phyloP scores from a whole-genome alignment of 2,888 invertebrate genomes.

The Electrophaes corylata region DNA sequence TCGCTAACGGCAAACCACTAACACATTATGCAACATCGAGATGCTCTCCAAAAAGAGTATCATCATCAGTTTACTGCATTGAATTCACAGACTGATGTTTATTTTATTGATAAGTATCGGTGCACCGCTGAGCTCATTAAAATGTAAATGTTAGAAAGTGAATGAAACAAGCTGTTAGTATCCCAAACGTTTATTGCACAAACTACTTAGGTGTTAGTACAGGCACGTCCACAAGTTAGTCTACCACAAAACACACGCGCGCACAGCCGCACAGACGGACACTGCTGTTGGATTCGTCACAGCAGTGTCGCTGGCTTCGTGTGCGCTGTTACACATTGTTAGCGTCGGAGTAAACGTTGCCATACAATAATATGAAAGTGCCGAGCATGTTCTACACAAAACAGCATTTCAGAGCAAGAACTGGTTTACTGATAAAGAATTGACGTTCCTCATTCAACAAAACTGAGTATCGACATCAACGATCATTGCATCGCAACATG shows the following conservation, averaged over 20 bases:
- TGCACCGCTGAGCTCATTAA: too few relatives aligned
- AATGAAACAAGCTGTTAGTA: conserved; percentile 71
- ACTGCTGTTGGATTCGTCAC: not conserved
- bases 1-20: not conserved
- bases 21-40: not conserved
- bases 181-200: conserved; percentile 56
- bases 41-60: too few relatives aligned
- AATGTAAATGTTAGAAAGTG: conserved; percentile 30
- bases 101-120: too few relatives aligned
- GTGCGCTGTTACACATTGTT: conserved; percentile 23
- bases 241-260: conserved; percentile 7
- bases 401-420: not conserved
- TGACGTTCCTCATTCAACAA: not conserved
- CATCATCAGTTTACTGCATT: too few relatives aligned
- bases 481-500: conserved; percentile 9
- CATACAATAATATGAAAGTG: conserved; percentile 3
- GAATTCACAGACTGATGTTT: too few relatives aligned
- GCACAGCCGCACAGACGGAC: conserved; percentile 6
- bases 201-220: conserved; percentile 26
- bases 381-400: not conserved
- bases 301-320: conserved; percentile 6
- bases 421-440: too few relatives aligned
- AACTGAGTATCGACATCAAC: not conserved
- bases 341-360: conserved; percentile 18
- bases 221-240: conserved; percentile 24